These are phyloP conservation scores for Scolopax bukidnonensis DNA, from an alignment of 2,797 vertebrate species.

Conservation along the genomic window DNA sequence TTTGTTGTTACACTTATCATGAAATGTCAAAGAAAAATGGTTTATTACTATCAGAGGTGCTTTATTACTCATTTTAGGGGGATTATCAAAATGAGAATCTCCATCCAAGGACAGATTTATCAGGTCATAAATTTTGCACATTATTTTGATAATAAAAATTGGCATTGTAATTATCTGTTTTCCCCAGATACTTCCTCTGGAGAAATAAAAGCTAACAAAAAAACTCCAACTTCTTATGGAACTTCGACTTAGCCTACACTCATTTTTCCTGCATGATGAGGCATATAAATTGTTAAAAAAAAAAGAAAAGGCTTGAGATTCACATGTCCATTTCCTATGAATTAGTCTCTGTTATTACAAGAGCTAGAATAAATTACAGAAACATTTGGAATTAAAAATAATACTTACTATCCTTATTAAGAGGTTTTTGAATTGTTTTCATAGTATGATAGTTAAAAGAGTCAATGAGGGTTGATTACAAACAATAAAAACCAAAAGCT, in stretches of 20 bases:
- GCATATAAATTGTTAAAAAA: neutral
- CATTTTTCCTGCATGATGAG: neutral
- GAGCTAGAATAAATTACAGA: neutral
- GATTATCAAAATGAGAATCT: conserved; percentile 71
- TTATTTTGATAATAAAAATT: conserved; percentile 68
- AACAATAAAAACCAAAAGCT: neutral
- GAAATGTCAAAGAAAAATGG: conserved; percentile 65
- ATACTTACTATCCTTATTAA: neutral
- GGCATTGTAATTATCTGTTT: conserved; percentile 50
- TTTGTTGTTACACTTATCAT: conserved; percentile 69
- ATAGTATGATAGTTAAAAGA: neutral
- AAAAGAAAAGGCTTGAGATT: neutral
- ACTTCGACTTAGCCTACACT: neutral
- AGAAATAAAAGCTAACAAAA: conserved; percentile 48
- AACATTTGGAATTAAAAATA: neutral
- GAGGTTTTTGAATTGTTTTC: neutral
- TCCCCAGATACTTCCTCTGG: conserved; percentile 7
- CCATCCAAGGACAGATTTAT: conserved; percentile 61
- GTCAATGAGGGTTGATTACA: neutral
- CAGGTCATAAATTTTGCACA: conserved; percentile 59
- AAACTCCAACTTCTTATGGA: neutral
- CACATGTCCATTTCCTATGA: neutral
- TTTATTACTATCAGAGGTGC: conserved; percentile 61
- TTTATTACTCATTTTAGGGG: conserved; percentile 70
- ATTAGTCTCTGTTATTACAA: neutral